phyloP scores from a whole-genome alignment of 2,888 invertebrate genomes.

The Ptilodon capucinus region DNA sequence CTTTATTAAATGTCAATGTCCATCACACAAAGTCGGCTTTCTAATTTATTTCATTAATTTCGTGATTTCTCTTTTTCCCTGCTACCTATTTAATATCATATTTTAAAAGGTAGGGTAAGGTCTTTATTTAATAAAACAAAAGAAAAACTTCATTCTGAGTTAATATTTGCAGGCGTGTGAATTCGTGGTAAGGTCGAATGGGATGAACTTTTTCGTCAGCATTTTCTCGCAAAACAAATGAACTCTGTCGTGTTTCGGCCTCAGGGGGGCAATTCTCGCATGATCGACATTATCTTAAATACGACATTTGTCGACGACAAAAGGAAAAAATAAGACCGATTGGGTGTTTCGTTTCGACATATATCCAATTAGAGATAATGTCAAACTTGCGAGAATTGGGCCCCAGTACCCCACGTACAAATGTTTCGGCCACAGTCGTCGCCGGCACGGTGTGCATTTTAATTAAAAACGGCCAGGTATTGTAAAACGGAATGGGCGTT shows the following conservation, averaged over 20 bases:
- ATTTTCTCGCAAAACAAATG: constrained; percentile 10
- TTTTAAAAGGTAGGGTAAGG: too few species aligned
- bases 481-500: constrained; percentile 50
- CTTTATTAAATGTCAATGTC: background rate
- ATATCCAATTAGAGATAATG: too few species aligned
- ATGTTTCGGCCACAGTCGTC: background rate
- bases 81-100: background rate
- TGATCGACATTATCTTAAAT: too few species aligned
- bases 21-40: background rate
- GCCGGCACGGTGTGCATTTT: constrained; percentile 41
- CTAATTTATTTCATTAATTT: background rate
- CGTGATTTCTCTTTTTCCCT: background rate
- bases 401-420: too few species aligned
- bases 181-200: background rate
- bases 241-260: constrained; percentile 10
- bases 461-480: constrained; percentile 55
- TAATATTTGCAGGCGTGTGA: background rate
- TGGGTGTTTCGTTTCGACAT: too few species aligned
- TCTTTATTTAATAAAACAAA: background rate
- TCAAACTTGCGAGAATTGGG: too few species aligned
- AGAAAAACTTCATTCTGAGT: background rate
- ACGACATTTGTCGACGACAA: too few species aligned
- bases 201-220: background rate
- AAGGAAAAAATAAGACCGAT: too few species aligned
- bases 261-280: too few species aligned